Conservation (phyloP, 1,140 invertebrate species). For the Euura saliciscinereae region DNA sequence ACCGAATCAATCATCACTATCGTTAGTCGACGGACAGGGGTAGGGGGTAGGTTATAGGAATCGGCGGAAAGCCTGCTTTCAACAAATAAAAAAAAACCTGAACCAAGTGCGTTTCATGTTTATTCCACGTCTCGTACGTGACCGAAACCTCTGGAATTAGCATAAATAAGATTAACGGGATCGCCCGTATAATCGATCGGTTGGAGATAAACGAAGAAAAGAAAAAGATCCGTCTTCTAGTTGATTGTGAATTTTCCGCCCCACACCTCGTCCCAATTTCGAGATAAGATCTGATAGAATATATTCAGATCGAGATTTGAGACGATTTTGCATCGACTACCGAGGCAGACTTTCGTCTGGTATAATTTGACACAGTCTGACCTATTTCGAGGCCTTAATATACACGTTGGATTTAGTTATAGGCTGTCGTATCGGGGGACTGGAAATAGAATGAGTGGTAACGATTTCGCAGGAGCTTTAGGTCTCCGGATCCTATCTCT, state of each 20-base stretch:
- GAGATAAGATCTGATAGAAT: not conserved
- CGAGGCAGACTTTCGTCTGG: not conserved
- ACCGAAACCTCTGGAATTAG: not conserved
- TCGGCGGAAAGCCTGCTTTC: no score
- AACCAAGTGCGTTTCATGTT: no score
- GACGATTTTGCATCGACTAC: not conserved
- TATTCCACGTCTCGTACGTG: not conserved
- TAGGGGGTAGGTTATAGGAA: no score
- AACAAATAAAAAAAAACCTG: no score
- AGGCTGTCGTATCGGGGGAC: not conserved
- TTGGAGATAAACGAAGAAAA: not conserved
- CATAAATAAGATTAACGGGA: not conserved
- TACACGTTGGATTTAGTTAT: no score
- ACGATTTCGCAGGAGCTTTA: not conserved
- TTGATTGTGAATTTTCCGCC: no score
- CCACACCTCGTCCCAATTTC: no score
- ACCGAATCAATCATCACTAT: not conserved
- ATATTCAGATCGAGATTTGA: conserved; percentile 3
- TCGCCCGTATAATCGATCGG: not conserved
- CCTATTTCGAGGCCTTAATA: not conserved
- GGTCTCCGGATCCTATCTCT: not conserved
- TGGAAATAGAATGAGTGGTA: not conserved
- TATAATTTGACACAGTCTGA: not conserved
- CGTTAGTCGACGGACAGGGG: not conserved
- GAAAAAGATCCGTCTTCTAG: not conserved